Percentiles rank a stretch among this genome's conserved stretches.
Conservation (phyloP, 2,888 invertebrate genomes). For the Petrophora chlorosata region DNA sequence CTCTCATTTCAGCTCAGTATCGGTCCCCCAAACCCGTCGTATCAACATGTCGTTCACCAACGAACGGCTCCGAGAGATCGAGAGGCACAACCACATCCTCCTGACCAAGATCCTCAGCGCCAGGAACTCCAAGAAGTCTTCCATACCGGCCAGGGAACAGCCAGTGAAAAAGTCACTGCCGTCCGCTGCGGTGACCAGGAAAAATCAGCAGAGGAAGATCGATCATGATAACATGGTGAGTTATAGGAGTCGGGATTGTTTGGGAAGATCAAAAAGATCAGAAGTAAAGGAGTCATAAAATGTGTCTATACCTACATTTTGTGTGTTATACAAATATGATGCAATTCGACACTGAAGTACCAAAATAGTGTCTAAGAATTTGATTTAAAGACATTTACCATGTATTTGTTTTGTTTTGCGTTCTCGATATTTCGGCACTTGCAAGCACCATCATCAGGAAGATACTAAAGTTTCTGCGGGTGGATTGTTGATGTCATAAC, state of each 20-base stretch:
- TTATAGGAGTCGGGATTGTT: not conserved
- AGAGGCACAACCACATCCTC: constrained; percentile 84
- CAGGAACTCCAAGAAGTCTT: constrained; percentile 62
- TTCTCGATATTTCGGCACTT: too few species aligned
- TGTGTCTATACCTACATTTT: too few species aligned
- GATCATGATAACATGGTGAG: constrained; percentile 83
- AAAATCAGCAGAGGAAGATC: constrained; percentile 81
- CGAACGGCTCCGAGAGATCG: constrained; percentile 84
- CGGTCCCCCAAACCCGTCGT: constrained; percentile 57
- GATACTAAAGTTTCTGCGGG: too few species aligned
- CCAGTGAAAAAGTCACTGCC: constrained; percentile 51
- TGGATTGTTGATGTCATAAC: too few species aligned
- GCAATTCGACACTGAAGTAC: too few species aligned
- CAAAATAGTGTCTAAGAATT: too few species aligned
- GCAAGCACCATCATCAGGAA: too few species aligned
- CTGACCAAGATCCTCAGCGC: constrained; percentile 82
- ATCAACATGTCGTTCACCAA: constrained; percentile 84
- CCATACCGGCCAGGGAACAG: constrained; percentile 57
- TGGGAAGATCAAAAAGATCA: not conserved
- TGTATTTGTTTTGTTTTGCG: too few species aligned
- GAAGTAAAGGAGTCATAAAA: not conserved
- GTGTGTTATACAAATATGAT: too few species aligned
- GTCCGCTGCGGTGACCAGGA: constrained; percentile 79
- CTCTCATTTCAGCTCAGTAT: constrained; percentile 56
- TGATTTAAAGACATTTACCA: too few species aligned